Evolutionary conservation across 2,888 invertebrate species (phyloP).

Genomic region (Epinotia ramella): DNA sequence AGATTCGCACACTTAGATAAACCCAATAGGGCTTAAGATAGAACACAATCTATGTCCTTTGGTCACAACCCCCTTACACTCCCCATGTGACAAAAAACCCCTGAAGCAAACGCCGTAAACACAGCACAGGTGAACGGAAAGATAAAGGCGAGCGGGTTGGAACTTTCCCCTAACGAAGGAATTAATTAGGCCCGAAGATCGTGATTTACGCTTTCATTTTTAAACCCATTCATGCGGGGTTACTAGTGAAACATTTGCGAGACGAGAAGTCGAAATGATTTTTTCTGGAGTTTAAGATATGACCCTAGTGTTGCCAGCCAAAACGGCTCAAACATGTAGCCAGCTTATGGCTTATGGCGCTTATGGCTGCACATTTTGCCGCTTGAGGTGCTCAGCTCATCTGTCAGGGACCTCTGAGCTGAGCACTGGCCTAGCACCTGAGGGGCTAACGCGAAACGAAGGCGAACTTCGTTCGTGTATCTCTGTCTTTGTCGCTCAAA

Average conservation of each 20-base stretch:
- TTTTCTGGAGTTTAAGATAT: too few species aligned
- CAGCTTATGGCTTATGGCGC: too few species aligned
- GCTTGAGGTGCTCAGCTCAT: too few species aligned
- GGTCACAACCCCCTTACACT: background rate
- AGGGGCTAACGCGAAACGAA: too few species aligned
- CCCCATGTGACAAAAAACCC: slow-evolving; percentile 31
- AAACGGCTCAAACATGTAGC: too few species aligned
- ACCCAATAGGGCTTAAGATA: background rate
- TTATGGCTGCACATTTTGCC: too few species aligned
- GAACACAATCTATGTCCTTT: background rate
- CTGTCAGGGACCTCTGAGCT: too few species aligned
- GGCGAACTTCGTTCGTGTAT: too few species aligned
- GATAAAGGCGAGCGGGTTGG: slow-evolving; percentile 69
- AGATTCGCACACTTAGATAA: too few species aligned
- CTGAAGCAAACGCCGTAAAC: slow-evolving; percentile 37
- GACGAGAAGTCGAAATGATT: background rate
- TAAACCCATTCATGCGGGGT: slow-evolving; percentile 70
- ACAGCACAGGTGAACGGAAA: slow-evolving; percentile 66
- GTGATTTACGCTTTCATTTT: slow-evolving; percentile 85
- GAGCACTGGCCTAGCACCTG: too few species aligned
- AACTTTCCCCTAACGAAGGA: slow-evolving; percentile 78
- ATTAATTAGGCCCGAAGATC: slow-evolving; percentile 85
- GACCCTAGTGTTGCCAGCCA: too few species aligned
- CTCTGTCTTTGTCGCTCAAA: too few species aligned
- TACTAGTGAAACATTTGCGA: slow-evolving; percentile 49